Base-by-base conservation (phyloP, 2,797 vertebrate genomes). In the Gymnoscopelus microlampas region DNA sequence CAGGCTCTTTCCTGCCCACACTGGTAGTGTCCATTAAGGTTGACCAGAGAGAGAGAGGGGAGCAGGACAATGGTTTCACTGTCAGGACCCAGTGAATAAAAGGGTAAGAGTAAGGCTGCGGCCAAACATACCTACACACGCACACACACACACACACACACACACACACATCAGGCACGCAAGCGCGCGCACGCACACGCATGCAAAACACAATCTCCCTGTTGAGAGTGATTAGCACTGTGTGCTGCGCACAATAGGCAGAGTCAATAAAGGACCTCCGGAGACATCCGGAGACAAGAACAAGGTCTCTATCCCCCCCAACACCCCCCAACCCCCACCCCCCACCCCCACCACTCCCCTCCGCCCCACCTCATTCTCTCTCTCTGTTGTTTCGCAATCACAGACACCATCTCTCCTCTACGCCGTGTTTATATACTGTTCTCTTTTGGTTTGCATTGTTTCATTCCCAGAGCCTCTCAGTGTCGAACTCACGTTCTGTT, bases 141-240 rank as follows among this genome's bases (percentile, higher is more conserved):
- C 79, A 73, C 54, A 29, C 63, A 56, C 53, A 56, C 53, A 56
- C 19, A 51, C 60, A 9, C 76, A 78, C 79, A 81, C 62, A 60
- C 70, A 66, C 39, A 8, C 5, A 8, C 35, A 39, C 35, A 61
- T 60, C 2, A 48, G 55, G 47, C 77, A 59, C 55, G 55, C 35
- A 39, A 44, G 23, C 73, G 59, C 69, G 64, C 70, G 39, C 55
- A 61, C 72, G 44, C 19, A 47, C 56, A 47, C 63, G 3, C 10
- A 61, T 74, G 73, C 65, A 74, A 73, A 55, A 82, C 81, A 87
- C 82, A 84, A 66, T 75, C 78, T 82, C 89, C 85, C 86, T 84
- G 88, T 87, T 86, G 88, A 90, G 89, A 89, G 87, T 87, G 88
- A 92, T 92, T 91, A 90, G 91, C 77, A 86, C 74, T 81, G 84